Evolutionary conservation across 2,797 vertebrate genomes (phyloP).

Genomic region (Leptodactylus fallax): DNA sequence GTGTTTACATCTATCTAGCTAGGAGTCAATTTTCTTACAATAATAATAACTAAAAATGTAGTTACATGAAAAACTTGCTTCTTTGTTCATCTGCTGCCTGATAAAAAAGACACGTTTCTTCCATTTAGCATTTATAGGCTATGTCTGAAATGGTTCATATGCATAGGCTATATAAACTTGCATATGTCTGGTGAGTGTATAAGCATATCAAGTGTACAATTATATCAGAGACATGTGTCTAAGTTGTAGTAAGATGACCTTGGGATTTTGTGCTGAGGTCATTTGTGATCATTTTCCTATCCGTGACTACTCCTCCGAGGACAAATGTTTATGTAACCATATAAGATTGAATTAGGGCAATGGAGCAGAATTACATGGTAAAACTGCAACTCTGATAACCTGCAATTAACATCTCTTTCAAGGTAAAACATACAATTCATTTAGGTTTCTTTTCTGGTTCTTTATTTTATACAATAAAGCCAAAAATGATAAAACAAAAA

Average conservation of each 20-base stretch:
- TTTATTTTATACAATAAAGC: slow-evolving; percentile 6
- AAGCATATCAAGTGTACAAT: slow-evolving; percentile 34
- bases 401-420: slow-evolving; percentile 43
- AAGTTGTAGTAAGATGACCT: slow-evolving; percentile 25
- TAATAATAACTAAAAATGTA: not conserved
- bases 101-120: slow-evolving; percentile 6
- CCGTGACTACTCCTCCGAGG: slow-evolving; percentile 6
- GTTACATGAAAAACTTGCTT: not conserved
- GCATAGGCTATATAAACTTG: not conserved
- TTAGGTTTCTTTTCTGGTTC: not conserved
- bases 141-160: slow-evolving; percentile 18
- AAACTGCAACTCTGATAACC: slow-evolving; percentile 33
- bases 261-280: slow-evolving; percentile 40
- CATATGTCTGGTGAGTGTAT: slow-evolving; percentile 24
- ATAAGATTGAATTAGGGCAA: slow-evolving; percentile 39
- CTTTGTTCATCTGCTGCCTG: not conserved
- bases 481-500: not conserved
- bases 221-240: slow-evolving; percentile 25
- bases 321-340: slow-evolving; percentile 48
- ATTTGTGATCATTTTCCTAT: slow-evolving; percentile 23
- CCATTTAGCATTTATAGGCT: not conserved
- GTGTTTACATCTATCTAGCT: not conserved
- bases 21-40: not conserved
- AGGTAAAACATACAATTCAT: slow-evolving; percentile 24
- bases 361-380: slow-evolving; percentile 38